Base-by-base conservation (phyloP, 2,888 invertebrate genomes). In the Caenorhabditis sp. region DNA sequence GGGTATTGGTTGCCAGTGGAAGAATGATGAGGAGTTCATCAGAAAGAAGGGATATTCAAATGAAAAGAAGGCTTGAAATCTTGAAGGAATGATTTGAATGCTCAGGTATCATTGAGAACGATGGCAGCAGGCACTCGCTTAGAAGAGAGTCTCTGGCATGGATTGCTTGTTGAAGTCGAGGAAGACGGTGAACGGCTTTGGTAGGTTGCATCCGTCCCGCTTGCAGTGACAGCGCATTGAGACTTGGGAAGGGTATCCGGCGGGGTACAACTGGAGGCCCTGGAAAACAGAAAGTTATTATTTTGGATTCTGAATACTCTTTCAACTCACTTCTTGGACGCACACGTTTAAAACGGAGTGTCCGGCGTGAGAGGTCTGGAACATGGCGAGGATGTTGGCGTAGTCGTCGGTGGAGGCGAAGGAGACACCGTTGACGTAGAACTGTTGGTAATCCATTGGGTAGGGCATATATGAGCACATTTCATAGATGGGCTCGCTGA, bases 181-280 rank as follows among this genome's bases (percentile, higher is more conserved):
- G 72, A 35, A 51, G 24, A 10, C 56, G 16, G 61, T 5, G 64
- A 82, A 63, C 8, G 24, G 58, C 35, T 63, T 63, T 4, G 77
- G 68, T n/a, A 59, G 5, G 44, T 88, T 88, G 84, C 88, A 88
- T 16, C 85, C 68, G 81, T 89, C 88, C 70, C 86, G 86, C 73
- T 89, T 88, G 85, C 90, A 90, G 47, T 89, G 82, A 74, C 90
- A 90, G 10, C 89, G 87, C 80, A 89, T 85, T 59, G 63, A 49
- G 51, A 56, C 8, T 35, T 35, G 31, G 8, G 31, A 35, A n/a
- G n/a, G n/a, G n/a, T n/a, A n/a, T n/a, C n/a, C n/a, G 31, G 8
- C 31, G 31, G 31, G 31, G 8, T 6, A 6, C 5, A 8, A 6
- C 8, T 35, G 31, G 31, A 35, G 66, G 22, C 24, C 72, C 70